Evolutionary conservation across 2,113 vertebrate genomes (phyloP), one percentile per base, ranked within the genome.

Genomic region (Myotis davidii): DNA sequence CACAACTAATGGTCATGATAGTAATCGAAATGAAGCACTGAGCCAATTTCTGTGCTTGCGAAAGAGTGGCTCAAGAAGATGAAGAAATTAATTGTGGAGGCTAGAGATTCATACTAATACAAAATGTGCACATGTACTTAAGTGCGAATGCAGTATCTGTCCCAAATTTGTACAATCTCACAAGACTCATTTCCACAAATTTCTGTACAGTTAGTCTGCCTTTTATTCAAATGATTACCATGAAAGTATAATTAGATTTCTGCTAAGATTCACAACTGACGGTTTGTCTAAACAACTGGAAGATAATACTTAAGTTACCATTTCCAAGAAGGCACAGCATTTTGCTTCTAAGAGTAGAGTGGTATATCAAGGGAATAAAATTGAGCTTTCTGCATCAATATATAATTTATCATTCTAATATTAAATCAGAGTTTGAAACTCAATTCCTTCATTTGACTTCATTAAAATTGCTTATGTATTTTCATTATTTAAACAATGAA

Each of bases 221-320:
- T 78, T 90, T 96, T 90, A 65, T 37, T 17, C 25, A 92, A 92
- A 85, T 25, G 90, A 76, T 48, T 27, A 84, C 29, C 89, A 25
- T 64, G 67, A 77, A 25, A 59, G 20, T 90, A 6, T 21, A 96
- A 89, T 93, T 86, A 4, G 0, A 4, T 94, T 96, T 96, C 96
- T 91, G 16, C 4, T 76, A 88, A 84, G 50, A 61, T 88, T 85
- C 14, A 81, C 17, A 91, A 9, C 11, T 79, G 13, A 52, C 48
- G 83, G 85, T 2, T 54, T 37, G 14, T 59, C 67, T 61, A 37
- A 93, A 82, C 34, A n/a, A 94, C 32, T 72, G 23, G n/a, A 90
- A 54, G 42, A 79, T n/a, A 37, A 69, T 82, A 25, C 18, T 61
- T 59, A n/a, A 54, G 13, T 56, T 59, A 72, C 6, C 50, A 32